Evolutionary conservation across 2,888 invertebrate species (phyloP), one percentile per base, ranked within the genome.

Genomic region (Meandrusa payeni): DNA sequence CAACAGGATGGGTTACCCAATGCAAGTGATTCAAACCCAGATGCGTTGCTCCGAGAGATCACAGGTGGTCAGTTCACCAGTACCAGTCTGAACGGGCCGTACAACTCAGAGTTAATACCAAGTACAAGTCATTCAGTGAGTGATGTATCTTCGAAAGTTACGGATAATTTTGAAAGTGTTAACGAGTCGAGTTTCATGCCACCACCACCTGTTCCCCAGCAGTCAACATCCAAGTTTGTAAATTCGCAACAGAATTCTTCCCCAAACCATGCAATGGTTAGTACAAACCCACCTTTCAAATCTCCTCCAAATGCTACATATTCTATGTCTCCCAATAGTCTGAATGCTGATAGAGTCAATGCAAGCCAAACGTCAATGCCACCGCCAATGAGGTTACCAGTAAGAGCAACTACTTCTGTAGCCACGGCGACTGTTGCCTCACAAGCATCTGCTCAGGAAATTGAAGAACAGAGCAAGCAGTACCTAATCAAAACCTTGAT

Each of bases 401-500:
- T 71, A 10, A 52, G 83, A 37, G 66, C 76, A 5, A 59, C 62
- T 1, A 57, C 67, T 1, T 72, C 80, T 0, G 81, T 79, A 0
- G 56, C 76, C 52, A 80, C 88, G 36, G 71, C 88, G 51, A 76
- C 86, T 42, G 88, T 86, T 6, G 85, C 79, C 46, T 81, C 82
- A 0, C 65, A 90, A 73, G 75, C 82, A 59, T 59, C 90, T 57
- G 60, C 91, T 65, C 73, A 90, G 65, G 91, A 90, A 37, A 90
- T 90, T 31, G 89, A 90, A 46, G 92, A 92, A 46, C 93, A 93
- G 64, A 91, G 90, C 72, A 90, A 92, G 61, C 94, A 94, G 81
- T 95, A 94, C 88, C 91, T 97, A 28, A 95, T 97, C 57, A 97
- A 97, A 87, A 96, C 97, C 0, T 89, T 96, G 49, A 96, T 97